These are phyloP conservation scores for Perithous albicinctus DNA, from an alignment of 2,888 invertebrate species.

Conservation along the genomic window DNA sequence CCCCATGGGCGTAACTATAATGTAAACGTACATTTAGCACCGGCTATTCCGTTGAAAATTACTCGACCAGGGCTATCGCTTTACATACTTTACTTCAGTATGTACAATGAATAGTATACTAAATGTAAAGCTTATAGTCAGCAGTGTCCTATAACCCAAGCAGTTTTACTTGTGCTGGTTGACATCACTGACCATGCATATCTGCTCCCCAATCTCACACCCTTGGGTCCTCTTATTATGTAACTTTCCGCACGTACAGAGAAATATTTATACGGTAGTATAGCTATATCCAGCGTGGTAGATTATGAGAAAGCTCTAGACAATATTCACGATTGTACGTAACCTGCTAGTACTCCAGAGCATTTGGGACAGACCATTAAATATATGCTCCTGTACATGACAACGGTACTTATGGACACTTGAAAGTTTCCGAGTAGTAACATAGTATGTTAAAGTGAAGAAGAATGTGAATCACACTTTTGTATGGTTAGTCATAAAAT, in stretches of 20 bases:
- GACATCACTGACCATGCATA: neutral
- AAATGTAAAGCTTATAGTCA: neutral
- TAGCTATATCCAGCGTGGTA: neutral
- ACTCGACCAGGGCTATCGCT: constrained; percentile 28
- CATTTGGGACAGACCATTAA: neutral
- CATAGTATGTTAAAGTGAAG: too few relatives aligned
- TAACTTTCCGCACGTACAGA: neutral
- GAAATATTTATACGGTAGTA: constrained; percentile 2
- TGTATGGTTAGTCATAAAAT: too few relatives aligned
- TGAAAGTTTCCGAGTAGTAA: neutral
- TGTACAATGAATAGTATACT: neutral
- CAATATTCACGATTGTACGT: neutral
- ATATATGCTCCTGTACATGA: neutral
- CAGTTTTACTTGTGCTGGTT: neutral
- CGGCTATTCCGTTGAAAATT: constrained; percentile 47
- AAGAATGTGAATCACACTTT: too few relatives aligned
- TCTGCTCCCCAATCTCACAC: constrained; percentile 4
- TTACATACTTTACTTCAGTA: constrained; percentile 27
- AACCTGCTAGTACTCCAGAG: neutral
- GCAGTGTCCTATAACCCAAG: constrained; percentile 1
- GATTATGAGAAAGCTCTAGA: neutral
- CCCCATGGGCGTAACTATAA: constrained; percentile 38
- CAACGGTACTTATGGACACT: neutral
- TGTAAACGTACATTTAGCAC: constrained; percentile 44
- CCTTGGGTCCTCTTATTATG: neutral